phyloP scores from a whole-genome alignment of 2,888 invertebrate species.

The Agelastica alni region DNA sequence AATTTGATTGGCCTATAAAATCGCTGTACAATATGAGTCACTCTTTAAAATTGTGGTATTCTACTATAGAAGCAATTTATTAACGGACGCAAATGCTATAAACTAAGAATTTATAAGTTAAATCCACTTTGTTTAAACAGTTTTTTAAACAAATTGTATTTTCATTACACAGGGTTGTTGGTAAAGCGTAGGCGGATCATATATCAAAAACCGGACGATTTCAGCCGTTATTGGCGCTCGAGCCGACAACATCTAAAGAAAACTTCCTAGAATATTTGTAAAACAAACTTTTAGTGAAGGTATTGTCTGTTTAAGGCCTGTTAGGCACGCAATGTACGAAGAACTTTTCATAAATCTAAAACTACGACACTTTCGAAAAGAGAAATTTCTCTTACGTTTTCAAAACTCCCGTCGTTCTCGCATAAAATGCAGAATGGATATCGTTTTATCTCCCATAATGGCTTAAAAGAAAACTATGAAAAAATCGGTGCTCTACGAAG shows the following conservation, averaged over 20 bases:
- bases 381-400: conserved; percentile 18
- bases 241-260: conserved; percentile 4
- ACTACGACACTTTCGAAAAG: conserved; percentile 18
- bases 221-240: neutral
- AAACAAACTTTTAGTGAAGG: conserved; percentile 15
- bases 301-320: conserved; percentile 23
- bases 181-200: no score
- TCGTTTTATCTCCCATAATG: conserved; percentile 20
- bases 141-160: no score
- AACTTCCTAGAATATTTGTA: conserved; percentile 7
- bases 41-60: no score
- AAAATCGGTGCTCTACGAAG: conserved; percentile 25
- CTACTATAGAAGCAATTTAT: no score
- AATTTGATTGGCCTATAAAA: no score
- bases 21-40: no score
- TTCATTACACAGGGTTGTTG: no score
- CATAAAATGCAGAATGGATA: conserved; percentile 20
- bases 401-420: conserved; percentile 10
- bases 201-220: neutral
- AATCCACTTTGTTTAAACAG: no score
- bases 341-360: conserved; percentile 21
- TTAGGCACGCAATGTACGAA: conserved; percentile 23
- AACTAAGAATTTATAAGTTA: no score
- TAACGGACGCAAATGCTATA: no score
- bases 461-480: conserved; percentile 18